Evolutionary conservation across 2,888 invertebrate genomes (phyloP), one percentile per base, ranked within the genome.

Genomic region (Fabriciana adippe): DNA sequence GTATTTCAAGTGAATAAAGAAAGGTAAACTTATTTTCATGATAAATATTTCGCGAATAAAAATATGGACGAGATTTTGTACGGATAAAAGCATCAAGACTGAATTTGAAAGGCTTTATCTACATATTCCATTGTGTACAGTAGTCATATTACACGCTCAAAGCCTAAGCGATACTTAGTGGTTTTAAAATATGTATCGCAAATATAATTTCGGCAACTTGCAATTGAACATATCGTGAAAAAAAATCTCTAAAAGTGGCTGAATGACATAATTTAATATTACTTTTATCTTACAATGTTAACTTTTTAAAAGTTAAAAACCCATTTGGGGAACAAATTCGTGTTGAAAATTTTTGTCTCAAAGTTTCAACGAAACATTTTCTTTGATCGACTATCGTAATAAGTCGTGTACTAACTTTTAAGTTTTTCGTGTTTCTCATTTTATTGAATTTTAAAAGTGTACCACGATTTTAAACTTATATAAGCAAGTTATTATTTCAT

Each of bases 341-440:
- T 41, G 11, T 41, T 41, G 11, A 41, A 57, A 59, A 21, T 8
- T 41, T 41, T 41, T 41, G 35, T 41, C 11, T 41, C 35, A 41
- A 41, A 41, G 35, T 41, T 41, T 41, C 8, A 2, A 41, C 11
- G 35, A 41, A 2, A 11, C 35, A 16, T 62, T 53, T 31, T 55
- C 16, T 56, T 41, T 21, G 4, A 55, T 60, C 54, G 21, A n/a
- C 35, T 21, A 66, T 60, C 54, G 54, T 47, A 45, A 60, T 60
- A 48, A 48, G 18, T 66, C 35, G 21, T 54, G 55, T 48, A 61
- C 50, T 50, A 8, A 21, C 11, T n/a, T 55, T 56, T 41, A 16
- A 50, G n/a, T 13, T 41, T 21, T 45, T 56, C n/a, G 11, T 41
- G 35, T 41, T 41, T 41, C 35, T 41, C 3, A 57, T 64, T 64